Evolutionary conservation across 2,888 invertebrate species (phyloP).

Genomic region (Anaspis maculata): DNA sequence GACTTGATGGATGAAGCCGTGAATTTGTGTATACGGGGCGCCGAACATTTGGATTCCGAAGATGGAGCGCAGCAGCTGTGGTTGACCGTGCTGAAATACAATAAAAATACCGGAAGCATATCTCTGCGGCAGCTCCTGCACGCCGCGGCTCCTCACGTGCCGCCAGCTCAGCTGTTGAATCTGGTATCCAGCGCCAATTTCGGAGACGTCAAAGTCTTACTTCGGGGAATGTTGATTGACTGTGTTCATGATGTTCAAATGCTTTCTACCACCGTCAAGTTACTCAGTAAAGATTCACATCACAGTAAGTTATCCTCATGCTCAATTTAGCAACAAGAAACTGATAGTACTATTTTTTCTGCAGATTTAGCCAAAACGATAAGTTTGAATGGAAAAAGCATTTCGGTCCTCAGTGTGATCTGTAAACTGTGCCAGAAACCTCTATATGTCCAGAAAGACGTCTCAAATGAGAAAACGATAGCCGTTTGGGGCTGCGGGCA

Average conservation of each 20-base stretch:
- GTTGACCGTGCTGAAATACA: slow-evolving; percentile 45
- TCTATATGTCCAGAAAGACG: slow-evolving; percentile 22
- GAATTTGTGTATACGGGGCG: slow-evolving; percentile 43
- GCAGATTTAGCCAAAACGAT: slow-evolving; percentile 36
- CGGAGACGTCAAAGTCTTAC: slow-evolving; percentile 52
- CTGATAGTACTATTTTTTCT: no score
- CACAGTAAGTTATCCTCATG: slow-evolving; percentile 37
- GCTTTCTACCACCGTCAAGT: slow-evolving; percentile 56
- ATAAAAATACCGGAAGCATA: slow-evolving; percentile 38
- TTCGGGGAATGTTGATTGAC: slow-evolving; percentile 64
- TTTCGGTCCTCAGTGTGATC: slow-evolving; percentile 30
- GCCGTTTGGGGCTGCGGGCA: slow-evolving; percentile 39
- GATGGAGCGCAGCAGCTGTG: slow-evolving; percentile 45
- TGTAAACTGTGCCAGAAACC: slow-evolving; percentile 37
- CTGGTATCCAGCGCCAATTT: slow-evolving; percentile 52
- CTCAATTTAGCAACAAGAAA: no score
- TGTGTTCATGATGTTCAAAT: slow-evolving; percentile 68
- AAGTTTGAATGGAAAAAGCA: slow-evolving; percentile 30
- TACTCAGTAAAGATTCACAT: slow-evolving; percentile 63
- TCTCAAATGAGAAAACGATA: slow-evolving; percentile 25
- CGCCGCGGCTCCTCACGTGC: slow-evolving; percentile 49
- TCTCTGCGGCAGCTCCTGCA: slow-evolving; percentile 45
- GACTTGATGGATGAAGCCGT: slow-evolving; percentile 35
- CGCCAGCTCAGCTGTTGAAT: slow-evolving; percentile 51
- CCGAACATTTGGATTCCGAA: slow-evolving; percentile 39